These are phyloP conservation scores for Argya squamiceps DNA, from an alignment of 2,797 vertebrate genomes.

Conservation along the genomic window DNA sequence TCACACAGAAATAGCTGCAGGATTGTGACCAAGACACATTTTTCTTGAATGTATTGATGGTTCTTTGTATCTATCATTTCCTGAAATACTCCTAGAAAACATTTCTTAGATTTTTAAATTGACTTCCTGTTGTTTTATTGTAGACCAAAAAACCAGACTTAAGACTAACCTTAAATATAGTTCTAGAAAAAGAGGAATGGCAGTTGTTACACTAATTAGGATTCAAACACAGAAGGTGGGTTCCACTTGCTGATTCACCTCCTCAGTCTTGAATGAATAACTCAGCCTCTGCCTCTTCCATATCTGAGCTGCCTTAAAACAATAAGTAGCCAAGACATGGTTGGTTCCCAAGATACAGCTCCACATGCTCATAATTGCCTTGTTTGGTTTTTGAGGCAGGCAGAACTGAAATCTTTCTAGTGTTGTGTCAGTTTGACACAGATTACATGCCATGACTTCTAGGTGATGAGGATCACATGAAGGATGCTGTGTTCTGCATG, in stretches of 20 bases:
- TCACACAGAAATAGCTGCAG: not conserved
- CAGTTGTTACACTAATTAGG: not conserved
- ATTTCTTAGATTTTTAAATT: constrained; percentile 5
- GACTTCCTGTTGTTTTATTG: not conserved
- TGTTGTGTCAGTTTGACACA: not conserved
- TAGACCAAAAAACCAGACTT: not conserved
- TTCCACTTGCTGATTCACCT: not conserved
- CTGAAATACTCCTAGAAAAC: constrained; percentile 3
- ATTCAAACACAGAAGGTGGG: not conserved
- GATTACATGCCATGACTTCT: not conserved
- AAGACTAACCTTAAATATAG: not conserved
- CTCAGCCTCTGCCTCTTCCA: not conserved
- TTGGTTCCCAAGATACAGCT: not conserved
- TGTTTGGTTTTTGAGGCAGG: not conserved
- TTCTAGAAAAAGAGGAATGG: not conserved
- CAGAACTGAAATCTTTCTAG: not conserved
- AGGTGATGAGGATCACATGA: rapidly evolving
- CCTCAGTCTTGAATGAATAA: not conserved
- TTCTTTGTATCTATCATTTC: constrained; percentile 5
- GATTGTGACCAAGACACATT: not conserved
- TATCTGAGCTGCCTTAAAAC: not conserved
- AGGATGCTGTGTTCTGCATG: not conserved
- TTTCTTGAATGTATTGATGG: not conserved
- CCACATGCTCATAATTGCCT: not conserved
- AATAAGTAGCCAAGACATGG: not conserved